Evolutionary conservation across 2,888 invertebrate genomes (phyloP), one percentile per base, ranked within the genome.

Genomic region (Lucinisca nassula): DNA sequence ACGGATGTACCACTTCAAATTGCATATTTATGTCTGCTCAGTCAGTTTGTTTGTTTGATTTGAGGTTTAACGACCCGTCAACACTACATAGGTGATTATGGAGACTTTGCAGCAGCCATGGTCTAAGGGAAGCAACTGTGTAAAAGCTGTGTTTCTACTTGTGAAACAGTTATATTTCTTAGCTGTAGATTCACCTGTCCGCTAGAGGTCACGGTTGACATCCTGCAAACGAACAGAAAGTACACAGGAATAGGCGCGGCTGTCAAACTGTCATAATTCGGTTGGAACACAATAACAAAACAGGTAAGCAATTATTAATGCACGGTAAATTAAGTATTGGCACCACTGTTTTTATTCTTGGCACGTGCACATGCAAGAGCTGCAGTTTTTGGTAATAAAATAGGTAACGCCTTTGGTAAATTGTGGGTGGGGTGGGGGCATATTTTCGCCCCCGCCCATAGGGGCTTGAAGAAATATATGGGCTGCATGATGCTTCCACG

Each of bases 181-280:
- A 14, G 6, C 55, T 4, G 8, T 55, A 4, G 21, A 55, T 27
- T 30, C 30, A 61, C 61, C 61, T 61, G 61, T 30, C 61, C 61
- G 61, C 61, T 27, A 30, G 61, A 17, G 3, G 24, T 61, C 61
- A 30, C 30, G 3, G 51, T 51, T 51, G 30, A 61, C 30, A 30
- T 61, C 61, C 61, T 24, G 61, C n/a, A 55, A 55, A n/a, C 10
- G 30, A 61, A 61, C 61, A 61, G 61, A 61, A 61, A 61, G 61
- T 61, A 61, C 51, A 51, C 40, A 55, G 17, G 17, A 55, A 14
- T 30, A 61, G 61, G 61, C 61, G 61, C 61, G 61, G 61, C 61
- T 61, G 61, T 61, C 61, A 61, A 61, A 6, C 61, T 61, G 3
- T 6, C 27, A 61, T 24, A 27, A 17, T 45, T 45, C 17, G 8